These are phyloP conservation scores for Drosophila limbata DNA, from an alignment of 2,888 invertebrate genomes.

Conservation along the genomic window DNA sequence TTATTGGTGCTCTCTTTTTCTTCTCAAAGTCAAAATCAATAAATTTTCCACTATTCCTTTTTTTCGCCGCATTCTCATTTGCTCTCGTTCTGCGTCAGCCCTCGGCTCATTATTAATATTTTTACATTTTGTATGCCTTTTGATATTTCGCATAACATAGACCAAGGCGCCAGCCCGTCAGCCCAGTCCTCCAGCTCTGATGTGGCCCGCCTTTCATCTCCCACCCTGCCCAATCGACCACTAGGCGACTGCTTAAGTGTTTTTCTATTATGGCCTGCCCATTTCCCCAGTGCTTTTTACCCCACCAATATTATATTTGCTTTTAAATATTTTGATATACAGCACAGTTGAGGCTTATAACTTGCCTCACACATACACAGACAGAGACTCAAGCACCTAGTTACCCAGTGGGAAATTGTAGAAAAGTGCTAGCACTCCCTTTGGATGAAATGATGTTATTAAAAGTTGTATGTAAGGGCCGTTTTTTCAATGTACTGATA, in stretches of 20 bases:
- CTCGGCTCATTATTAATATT: conserved; percentile 77
- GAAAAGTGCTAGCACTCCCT: conserved; percentile 1
- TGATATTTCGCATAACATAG: conserved; percentile 52
- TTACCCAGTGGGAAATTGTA: conserved; percentile 37
- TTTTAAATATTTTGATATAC: conserved; percentile 84
- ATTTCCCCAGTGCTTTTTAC: conserved; percentile 59
- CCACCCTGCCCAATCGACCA: conserved; percentile 33
- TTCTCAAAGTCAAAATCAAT: conserved; percentile 82
- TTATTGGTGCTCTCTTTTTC: conserved; percentile 33
- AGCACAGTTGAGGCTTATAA: conserved; percentile 75
- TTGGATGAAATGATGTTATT: background rate
- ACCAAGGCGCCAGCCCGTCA: conserved; percentile 43
- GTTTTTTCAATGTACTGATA: too few relatives aligned
- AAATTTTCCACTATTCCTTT: conserved; percentile 71
- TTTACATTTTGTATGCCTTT: conserved; percentile 80
- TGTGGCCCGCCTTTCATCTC: background rate
- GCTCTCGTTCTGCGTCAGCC: conserved; percentile 59
- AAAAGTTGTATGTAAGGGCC: too few relatives aligned
- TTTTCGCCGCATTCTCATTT: conserved; percentile 55
- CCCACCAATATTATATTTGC: conserved; percentile 80
- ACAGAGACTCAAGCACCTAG: conserved; percentile 17
- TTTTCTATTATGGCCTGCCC: conserved; percentile 77
- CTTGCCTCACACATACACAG: conserved; percentile 54
- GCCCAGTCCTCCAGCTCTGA: conserved; percentile 1
- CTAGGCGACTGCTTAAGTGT: conserved; percentile 74